Evolutionary conservation across 2,113 vertebrate genomes (phyloP), one percentile per base, ranked within the genome.

Genomic region (Laticauda laticaudata): DNA sequence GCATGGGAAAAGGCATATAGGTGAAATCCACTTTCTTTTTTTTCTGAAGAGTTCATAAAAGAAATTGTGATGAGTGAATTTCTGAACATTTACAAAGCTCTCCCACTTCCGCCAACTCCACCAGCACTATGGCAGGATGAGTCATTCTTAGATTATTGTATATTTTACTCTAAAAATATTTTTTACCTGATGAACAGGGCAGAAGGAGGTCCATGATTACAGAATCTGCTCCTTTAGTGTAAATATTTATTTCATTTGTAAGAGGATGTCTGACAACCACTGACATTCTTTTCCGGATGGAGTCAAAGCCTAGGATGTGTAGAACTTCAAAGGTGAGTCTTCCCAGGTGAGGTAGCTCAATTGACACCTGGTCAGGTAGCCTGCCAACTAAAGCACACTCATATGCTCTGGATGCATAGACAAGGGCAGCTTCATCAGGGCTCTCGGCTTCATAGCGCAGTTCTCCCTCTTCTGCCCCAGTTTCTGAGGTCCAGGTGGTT

Each of bases 201-300:
- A 97, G 98, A 96, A 99, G 98, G 94, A 99, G 98, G 93, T 99
- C 99, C 99, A 99, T 99, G 96, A 99, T 97, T 95, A 97, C 98
- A 0, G 99, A 99, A 97, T 99, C 99, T 0, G 99, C 99, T 90
- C 99, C 99, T 97, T 99, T 99, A 91, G 99, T 99, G 97, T 99
- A 99, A 92, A 99, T 98, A 0, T 98, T 98, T 97, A 99, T 99
- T 96, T 99, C 98, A 51, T 98, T 98, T 0, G 99, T 99, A 91
- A 99, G 98, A 0, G 99, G 99, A 96, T 99, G 98, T 8, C 98
- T 97, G 39, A 99, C 98, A 93, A 99, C 99, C 95, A 99, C 99
- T 0, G 99, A 99, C 99, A 99, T 99, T 91, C 99, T 98, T 94
- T 99, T 99, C 94, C 99, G 98, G 93, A 98, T 90, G 48, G 99